Evolutionary conservation across 1,140 invertebrate genomes (phyloP), one percentile per base, ranked within the genome.

Genomic region (Lasioglossum albipes): DNA sequence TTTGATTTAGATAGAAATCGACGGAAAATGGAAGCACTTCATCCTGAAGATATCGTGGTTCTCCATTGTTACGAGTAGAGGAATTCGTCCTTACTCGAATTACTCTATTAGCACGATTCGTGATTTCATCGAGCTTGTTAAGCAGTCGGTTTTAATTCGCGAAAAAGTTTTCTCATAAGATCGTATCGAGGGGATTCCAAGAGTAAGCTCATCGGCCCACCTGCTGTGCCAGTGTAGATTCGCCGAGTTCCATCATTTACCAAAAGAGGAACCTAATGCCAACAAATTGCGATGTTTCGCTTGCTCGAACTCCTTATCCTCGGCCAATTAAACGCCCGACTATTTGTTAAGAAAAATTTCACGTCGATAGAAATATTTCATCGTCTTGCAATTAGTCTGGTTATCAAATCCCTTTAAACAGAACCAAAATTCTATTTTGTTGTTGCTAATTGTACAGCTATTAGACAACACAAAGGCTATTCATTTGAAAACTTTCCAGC

Each of bases 91-190:
- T 79, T 45, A 57, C 66, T 73, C 31, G 69, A 31, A 45, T 79
- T 62, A 57, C 62, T 62, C 75, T 27, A 78, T 78, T 78, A 64
- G 59, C 59, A 57, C 64, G 76, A 72, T 41, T 72, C 68, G 61
- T 42, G 76, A 20, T 71, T 54, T 52, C 67, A 27, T 52, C 75
- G 59, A 64, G 62, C 49, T 73, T 36, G 69, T 49, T 49, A 66
- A 66, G 31, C n/a, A 66, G 42, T 18, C 27, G 42, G 22, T 73
- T 79, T 79, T 73, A 73, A 79, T 73, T 54, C 36, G 70, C 57
- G 77, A 73, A 73, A 79, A 79, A 79, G 70, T 79, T 79, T 66
- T 41, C 62, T 59, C 61, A 27, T 36, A 66, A 79, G 77, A 79
- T 73, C 77, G 69, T 79, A 79, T 79, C 77, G 13, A 20, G 4